Conservation (phyloP, 2,888 invertebrate genomes). For the Brachynemurus nebulosus region DNA sequence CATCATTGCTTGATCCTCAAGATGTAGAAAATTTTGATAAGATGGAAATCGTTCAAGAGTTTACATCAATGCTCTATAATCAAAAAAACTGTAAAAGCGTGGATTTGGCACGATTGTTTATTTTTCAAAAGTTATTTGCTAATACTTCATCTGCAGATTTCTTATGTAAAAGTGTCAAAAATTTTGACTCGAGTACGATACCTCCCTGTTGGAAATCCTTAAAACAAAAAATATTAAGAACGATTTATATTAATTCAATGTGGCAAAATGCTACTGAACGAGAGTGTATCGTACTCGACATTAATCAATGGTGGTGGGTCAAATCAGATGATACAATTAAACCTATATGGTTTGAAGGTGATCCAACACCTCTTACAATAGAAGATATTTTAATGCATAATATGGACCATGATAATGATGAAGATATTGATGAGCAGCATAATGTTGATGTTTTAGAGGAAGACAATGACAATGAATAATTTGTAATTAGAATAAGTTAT, state of each 20-base stretch:
- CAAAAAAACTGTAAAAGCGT: constrained; percentile 15
- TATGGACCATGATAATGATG: neutral
- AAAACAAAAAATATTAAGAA: constrained; percentile 15
- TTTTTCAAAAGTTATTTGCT: constrained; percentile 19
- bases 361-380: neutral
- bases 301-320: neutral
- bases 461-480: neutral
- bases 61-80: constrained; percentile 19
- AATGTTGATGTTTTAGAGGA: neutral
- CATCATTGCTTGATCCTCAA: constrained; percentile 16
- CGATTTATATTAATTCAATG: neutral
- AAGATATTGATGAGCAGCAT: neutral
- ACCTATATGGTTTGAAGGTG: constrained; percentile 4
- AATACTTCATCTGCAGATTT: constrained; percentile 18
- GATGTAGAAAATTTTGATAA: constrained; percentile 14
- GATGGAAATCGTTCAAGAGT: constrained; percentile 19
- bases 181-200: constrained; percentile 18
- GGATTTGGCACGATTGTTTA: constrained; percentile 18
- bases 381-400: neutral
- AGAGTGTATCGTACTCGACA: neutral
- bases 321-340: neutral
- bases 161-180: constrained; percentile 19
- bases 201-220: constrained; percentile 20
- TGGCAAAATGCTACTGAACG: neutral
- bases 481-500: neutral